A percentile compares a stretch with the other conserved stretches of the same genome.
These are phyloP conservation scores for Hystrix brachyura DNA, from an alignment of 2,113 vertebrate species.

Conservation along the genomic window DNA sequence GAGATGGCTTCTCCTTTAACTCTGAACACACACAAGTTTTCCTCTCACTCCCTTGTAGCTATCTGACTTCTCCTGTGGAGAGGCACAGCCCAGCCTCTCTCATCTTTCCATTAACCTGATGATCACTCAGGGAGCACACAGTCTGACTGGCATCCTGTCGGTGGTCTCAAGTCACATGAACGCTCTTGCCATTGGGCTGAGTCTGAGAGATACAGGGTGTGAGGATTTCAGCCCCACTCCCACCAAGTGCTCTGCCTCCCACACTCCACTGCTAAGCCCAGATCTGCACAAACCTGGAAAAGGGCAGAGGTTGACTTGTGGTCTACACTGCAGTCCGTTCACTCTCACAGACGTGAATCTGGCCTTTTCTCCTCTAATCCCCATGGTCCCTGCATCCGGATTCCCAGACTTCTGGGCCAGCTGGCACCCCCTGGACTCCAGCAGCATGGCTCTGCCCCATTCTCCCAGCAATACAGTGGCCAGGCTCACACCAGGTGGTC, in stretches of 20 bases:
- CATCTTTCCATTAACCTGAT: not conserved
- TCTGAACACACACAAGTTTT: not conserved
- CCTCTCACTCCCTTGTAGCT: not conserved
- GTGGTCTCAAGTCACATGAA: not conserved
- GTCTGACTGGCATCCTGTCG: not conserved
- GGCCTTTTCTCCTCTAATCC: constrained; percentile 63
- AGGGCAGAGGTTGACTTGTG: not conserved
- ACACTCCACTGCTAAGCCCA: not conserved
- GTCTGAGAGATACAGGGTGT: not conserved
- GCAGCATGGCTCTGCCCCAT: constrained; percentile 18
- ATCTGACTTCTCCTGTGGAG: not conserved
- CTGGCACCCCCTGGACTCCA: not conserved
- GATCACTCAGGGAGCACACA: not conserved
- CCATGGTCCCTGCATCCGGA: constrained; percentile 74
- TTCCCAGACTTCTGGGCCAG: constrained; percentile 79
- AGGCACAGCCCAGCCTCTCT: not conserved
- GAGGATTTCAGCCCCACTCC: not conserved
- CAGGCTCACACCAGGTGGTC: constrained; percentile 68
- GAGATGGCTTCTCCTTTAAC: not conserved
- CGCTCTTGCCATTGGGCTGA: not conserved
- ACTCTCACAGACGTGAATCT: not conserved
- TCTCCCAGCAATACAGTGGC: not conserved
- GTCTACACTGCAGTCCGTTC: not conserved
- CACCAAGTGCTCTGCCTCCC: not conserved
- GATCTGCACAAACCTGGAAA: not conserved